Percentiles rank a stretch among this genome's conserved stretches.
phyloP scores from a whole-genome alignment of 1,140 invertebrate species.

The Cydia strobilella region DNA sequence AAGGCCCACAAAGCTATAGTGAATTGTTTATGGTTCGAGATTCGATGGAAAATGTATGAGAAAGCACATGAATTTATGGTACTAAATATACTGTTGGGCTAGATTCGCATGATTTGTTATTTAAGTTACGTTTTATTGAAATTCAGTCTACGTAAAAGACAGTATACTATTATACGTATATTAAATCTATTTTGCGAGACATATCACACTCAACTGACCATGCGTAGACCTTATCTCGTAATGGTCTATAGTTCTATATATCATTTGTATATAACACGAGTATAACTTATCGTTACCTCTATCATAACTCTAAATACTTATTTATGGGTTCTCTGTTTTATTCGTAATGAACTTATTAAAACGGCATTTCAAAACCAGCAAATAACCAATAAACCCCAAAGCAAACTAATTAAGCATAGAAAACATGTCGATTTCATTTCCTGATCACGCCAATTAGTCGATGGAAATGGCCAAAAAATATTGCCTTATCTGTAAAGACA shows the following conservation, averaged over 20 bases:
- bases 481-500: constrained; percentile 14
- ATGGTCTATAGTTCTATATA: too few relatives aligned
- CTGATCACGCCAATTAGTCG: constrained; percentile 29
- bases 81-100: constrained; percentile 8
- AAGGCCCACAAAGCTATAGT: constrained; percentile 43
- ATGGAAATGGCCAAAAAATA: constrained; percentile 17
- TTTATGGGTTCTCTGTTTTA: background rate
- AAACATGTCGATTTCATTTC: constrained; percentile 28
- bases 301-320: background rate
- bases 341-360: background rate
- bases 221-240: too few relatives aligned
- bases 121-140: background rate
- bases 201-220: too few relatives aligned
- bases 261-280: too few relatives aligned
- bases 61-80: constrained; percentile 41
- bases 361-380: background rate
- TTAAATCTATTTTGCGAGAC: too few relatives aligned
- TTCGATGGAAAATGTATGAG: constrained; percentile 44
- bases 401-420: constrained; percentile 20
- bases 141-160: background rate
- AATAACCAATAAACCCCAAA: constrained; percentile 31
- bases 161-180: too few relatives aligned
- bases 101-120: constrained; percentile 26
- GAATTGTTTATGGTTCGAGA: constrained; percentile 44
- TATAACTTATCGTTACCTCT: background rate